Evolutionary conservation across 2,888 invertebrate species (phyloP), one percentile per base, ranked within the genome.

Genomic region (Unio pictorum): DNA sequence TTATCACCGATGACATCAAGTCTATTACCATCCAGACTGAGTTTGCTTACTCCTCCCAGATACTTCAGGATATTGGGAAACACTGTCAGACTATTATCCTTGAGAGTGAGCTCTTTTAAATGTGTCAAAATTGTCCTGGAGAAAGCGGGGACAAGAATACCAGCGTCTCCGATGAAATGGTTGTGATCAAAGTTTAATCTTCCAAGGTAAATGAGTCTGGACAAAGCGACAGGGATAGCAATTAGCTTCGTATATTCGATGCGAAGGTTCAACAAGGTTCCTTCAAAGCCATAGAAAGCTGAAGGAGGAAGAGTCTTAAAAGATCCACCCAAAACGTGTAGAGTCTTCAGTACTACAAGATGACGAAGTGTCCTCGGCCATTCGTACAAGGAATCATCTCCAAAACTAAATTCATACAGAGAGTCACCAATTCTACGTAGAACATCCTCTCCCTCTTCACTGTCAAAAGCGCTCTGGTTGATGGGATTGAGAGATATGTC

Each of bases 121-220:
- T n/a, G 72, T 4, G 34, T 63, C 0, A 73, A 64, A 20, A 74
- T 55, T 18, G 73, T 73, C 20, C 55, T 62, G 3, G 77, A 69
- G 64, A 81, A 81, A 0, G 81, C 78, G 30, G 78, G 74, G 11
- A 75, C 75, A 6, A 81, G 66, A 18, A 81, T 78, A 6, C 79
- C 78, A 34, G 71, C 71, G 45, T 81, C 79, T 15, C 68, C 72
- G 3, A 79, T 78, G 15, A 30, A 17, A 7, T 69, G n/a, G 55
- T 81, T 81, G 57, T 79, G 71, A 61, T 81, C 79, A 63, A 79
- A 81, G 68, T 81, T 72, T 4, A 81, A 61, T 59, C 78, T 75
- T 15, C 55, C 56, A 0, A 72, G 30, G 57, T 72, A 71, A 5
- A 71, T 61, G 0, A 81, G 70, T 30, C 73, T 66, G 34, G 76